Evolutionary conservation across 2,113 vertebrate genomes (phyloP), one percentile per base, ranked within the genome.

Genomic region (Aldabrachelys gigantea): DNA sequence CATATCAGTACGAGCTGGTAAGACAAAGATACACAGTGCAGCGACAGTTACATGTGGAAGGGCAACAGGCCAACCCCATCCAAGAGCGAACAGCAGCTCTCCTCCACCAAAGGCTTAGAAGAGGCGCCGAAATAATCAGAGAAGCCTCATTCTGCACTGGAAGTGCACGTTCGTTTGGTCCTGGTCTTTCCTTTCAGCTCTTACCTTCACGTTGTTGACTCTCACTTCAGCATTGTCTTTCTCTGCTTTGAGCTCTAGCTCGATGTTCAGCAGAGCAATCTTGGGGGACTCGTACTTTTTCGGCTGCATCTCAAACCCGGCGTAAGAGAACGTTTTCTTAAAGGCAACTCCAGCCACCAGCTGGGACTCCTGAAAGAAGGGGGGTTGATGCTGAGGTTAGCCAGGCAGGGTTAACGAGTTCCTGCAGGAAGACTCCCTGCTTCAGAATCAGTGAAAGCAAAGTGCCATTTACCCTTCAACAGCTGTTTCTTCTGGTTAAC

Each of bases 291-390:
- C 97, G 6, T 99, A 99, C 80, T 98, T 98, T 95, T 99, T 99
- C 84, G 99, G 99, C 95, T 99, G 99, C 99, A 99, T 99, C 98
- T 99, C 99, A 97, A 99, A 99, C 0, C 99, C 99, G 13, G 99
- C 99, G 0, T 99, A 99, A 25, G 99, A 99, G 95, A 99, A 99
- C 0, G 99, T 99, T 97, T 99, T 99, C 98, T 99, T 99, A 93
- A 99, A 99, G 5, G 99, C 99, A 0, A 99, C 99, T 0, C 99
- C 99, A 2, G 98, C 98, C 72, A 99, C 98, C 96, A 99, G 97
- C 89, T 99, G 99, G 0, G 99, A 99, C 38, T 99, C 99, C 99
- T 99, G 97, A 1, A 82, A 89, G 49, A 62, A 47, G 79, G 80
- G 31, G 62, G 38, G 56, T 0, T 8, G 11, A 65, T 1, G 54